Percentiles rank a stretch among this genome's conserved stretches.
Evolutionary conservation across 2,113 vertebrate genomes (phyloP).

Genomic region (Leptocoma aspasia): DNA sequence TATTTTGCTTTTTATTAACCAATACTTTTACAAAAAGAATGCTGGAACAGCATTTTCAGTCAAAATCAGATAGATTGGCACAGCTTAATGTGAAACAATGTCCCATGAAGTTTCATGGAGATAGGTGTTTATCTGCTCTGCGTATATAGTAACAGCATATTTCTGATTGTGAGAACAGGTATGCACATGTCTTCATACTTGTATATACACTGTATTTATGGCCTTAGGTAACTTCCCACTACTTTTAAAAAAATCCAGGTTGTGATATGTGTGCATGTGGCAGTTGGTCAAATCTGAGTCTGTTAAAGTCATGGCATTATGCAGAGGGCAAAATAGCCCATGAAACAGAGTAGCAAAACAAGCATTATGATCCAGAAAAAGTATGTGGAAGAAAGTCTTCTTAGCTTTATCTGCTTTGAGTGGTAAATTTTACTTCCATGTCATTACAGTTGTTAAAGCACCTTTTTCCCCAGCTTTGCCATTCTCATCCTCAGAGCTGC

Average conservation of each 20-base stretch:
- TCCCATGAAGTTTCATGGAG: not conserved
- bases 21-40: not conserved
- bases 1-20: not conserved
- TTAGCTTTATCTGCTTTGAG: constrained; percentile 54
- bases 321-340: not conserved
- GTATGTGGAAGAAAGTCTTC: constrained; percentile 35
- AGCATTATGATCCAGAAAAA: constrained; percentile 37
- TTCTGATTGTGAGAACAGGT: not conserved
- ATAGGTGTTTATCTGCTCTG: not conserved
- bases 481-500: constrained; percentile 84
- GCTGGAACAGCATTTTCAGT: not conserved
- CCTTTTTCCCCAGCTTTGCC: constrained; percentile 82
- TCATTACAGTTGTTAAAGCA: constrained; percentile 67
- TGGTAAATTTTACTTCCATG: not conserved
- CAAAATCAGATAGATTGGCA: not conserved
- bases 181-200: not conserved
- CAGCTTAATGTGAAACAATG: not conserved
- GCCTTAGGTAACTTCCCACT: not conserved
- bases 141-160: not conserved
- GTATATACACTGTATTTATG: not conserved
- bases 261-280: not conserved
- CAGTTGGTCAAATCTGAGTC: constrained; percentile 1
- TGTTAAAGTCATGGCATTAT: not conserved
- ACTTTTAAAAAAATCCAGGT: not conserved
- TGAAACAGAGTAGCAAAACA: constrained; percentile 15